phyloP scores from a whole-genome alignment of 2,888 invertebrate genomes.

The Fissipunctia ypsillon region DNA sequence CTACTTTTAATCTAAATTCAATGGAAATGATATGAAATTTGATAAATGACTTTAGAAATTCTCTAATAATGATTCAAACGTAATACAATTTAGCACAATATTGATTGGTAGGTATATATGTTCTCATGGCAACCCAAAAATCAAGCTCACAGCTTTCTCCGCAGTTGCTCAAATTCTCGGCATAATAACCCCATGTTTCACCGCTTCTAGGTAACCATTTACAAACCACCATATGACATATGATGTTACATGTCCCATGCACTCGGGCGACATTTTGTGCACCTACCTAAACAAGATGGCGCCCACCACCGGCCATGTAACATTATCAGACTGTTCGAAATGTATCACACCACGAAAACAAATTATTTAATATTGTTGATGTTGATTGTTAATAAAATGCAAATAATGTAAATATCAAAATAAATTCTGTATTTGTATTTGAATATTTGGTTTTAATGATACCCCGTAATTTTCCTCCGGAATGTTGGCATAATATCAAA shows the following conservation, averaged over 20 bases:
- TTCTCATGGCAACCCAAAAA: constrained; percentile 80
- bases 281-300: constrained; percentile 72
- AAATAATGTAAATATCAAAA: constrained; percentile 94
- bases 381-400: constrained; percentile 95
- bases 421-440: constrained; percentile 94
- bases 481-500: background rate
- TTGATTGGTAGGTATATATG: constrained; percentile 41
- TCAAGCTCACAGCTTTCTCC: constrained; percentile 89
- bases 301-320: constrained; percentile 78
- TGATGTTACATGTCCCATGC: constrained; percentile 80
- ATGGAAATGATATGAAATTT: constrained; percentile 29
- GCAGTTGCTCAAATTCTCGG: constrained; percentile 87
- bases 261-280: constrained; percentile 70
- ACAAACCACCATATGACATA: constrained; percentile 80
- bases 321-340: constrained; percentile 86
- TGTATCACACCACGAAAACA: constrained; percentile 89
- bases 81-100: constrained; percentile 11
- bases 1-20: constrained; percentile 31
- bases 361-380: constrained; percentile 94
- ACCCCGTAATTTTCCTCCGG: background rate
- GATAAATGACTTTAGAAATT: constrained; percentile 33
- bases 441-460: constrained; percentile 83
- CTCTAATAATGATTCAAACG: constrained; percentile 27
- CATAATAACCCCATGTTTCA: constrained; percentile 81
- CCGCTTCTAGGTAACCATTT: constrained; percentile 86